These are phyloP conservation scores for Isurus oxyrinchus DNA, from an alignment of 2,113 vertebrate genomes.

Conservation along the genomic window DNA sequence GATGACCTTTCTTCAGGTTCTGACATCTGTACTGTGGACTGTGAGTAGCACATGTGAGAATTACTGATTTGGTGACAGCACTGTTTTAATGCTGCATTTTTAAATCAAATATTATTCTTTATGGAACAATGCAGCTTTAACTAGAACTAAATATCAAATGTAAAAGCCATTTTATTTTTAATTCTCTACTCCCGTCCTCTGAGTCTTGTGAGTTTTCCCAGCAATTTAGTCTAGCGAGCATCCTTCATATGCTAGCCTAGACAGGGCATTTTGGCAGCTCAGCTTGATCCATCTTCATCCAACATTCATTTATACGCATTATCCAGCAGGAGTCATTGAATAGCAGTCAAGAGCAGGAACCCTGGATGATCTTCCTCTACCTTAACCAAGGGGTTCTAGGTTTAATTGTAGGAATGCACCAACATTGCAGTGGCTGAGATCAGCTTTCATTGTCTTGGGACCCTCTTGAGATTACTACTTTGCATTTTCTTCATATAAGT, in stretches of 20 bases:
- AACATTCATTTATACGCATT: not conserved
- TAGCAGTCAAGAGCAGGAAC: not conserved
- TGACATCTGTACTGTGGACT: not conserved
- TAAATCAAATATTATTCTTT: not conserved
- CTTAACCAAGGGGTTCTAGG: not conserved
- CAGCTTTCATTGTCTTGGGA: not conserved
- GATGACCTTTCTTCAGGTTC: no score
- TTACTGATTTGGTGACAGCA: not conserved
- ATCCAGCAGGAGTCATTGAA: not conserved
- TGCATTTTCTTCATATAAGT: not conserved
- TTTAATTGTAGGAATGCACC: not conserved
- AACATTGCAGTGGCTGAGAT: not conserved
- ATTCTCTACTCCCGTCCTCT: not conserved
- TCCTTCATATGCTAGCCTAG: not conserved
- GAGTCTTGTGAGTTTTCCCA: not conserved
- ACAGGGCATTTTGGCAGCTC: not conserved
- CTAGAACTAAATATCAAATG: not conserved
- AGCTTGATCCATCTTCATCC: not conserved
- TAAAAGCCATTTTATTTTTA: not conserved
- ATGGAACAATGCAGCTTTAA: not conserved
- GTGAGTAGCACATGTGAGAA: not conserved
- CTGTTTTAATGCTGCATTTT: not conserved
- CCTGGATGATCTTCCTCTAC: not conserved
- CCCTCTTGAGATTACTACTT: not conserved
- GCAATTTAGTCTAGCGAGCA: not conserved